Percentiles rank a stretch among this genome's conserved stretches.
Conservation (phyloP, 2,797 vertebrate species). For the Etheostoma perlongum region DNA sequence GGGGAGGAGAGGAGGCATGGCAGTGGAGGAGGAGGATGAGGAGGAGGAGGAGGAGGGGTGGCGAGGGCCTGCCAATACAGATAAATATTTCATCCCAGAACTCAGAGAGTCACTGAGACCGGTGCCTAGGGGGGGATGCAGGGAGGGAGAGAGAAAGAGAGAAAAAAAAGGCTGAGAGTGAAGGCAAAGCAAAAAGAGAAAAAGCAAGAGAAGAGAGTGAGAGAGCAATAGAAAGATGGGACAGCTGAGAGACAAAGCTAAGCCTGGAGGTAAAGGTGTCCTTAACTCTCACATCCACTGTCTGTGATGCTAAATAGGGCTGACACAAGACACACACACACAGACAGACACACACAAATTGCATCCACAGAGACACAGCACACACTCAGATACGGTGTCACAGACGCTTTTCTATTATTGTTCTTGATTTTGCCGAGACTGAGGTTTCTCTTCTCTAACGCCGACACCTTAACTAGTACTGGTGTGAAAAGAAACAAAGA, state of each 20-base stretch:
- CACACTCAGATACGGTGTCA: slow-evolving; percentile 57
- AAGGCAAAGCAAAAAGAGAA: slow-evolving; percentile 37
- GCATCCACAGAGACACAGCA: slow-evolving; percentile 25
- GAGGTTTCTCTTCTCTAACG: slow-evolving; percentile 45
- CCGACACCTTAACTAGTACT: slow-evolving; percentile 46
- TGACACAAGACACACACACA: slow-evolving; percentile 67
- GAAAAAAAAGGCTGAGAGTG: slow-evolving; percentile 23
- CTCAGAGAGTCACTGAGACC: slow-evolving; percentile 73
- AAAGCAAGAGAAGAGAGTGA: slow-evolving; percentile 37
- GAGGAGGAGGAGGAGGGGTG: slow-evolving; percentile 30
- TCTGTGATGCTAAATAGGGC: slow-evolving; percentile 68
- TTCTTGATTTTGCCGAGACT: slow-evolving; percentile 19
- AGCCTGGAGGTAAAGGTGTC: slow-evolving; percentile 84
- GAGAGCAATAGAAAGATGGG: slow-evolving; percentile 26
- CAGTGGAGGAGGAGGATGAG: not conserved
- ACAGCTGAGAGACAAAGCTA: slow-evolving; percentile 71
- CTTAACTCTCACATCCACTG: slow-evolving; percentile 73
- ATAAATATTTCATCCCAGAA: slow-evolving; percentile 81
- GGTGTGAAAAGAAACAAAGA: slow-evolving; percentile 42
- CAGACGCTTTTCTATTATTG: slow-evolving; percentile 65
- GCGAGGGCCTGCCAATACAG: slow-evolving; percentile 79
- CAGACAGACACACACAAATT: slow-evolving; percentile 18
- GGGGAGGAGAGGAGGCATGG: slow-evolving; percentile 53
- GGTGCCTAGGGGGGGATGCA: slow-evolving; percentile 60
- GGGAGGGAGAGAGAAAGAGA: slow-evolving; percentile 8